These are phyloP conservation scores for Odobenus rosmarus DNA, from an alignment of 2,113 vertebrate species.

Conservation along the genomic window DNA sequence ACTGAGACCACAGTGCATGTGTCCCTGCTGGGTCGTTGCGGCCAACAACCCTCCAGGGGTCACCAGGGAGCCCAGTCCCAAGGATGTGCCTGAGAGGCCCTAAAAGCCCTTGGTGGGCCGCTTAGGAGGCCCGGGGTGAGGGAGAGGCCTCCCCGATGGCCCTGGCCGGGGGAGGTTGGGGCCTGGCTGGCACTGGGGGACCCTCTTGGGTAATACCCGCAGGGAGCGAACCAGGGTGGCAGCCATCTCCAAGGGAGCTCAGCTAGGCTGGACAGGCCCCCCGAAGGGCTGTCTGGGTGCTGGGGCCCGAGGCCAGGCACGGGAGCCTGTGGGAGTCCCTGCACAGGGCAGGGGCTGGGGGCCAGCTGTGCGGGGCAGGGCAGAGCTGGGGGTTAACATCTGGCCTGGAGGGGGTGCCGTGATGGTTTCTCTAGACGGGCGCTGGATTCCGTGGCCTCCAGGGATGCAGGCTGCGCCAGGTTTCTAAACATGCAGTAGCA, in stretches of 20 bases:
- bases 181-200: not conserved
- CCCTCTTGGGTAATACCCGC: not conserved
- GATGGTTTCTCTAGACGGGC: not conserved
- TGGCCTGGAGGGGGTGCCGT: not conserved
- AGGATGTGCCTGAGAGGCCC: not conserved
- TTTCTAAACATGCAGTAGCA: not conserved
- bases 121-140: not conserved
- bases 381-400: not conserved
- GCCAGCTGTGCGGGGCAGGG: not conserved
- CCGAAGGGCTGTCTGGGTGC: not conserved
- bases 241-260: constrained; percentile 14
- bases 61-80: not conserved
- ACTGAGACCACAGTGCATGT: not conserved
- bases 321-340: not conserved
- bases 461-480: not conserved
- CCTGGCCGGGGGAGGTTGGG: not conserved
- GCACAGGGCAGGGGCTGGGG: not conserved
- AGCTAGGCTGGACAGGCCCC: no score
- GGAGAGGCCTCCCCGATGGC: not conserved
- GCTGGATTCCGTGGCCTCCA: not conserved
- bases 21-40: not conserved
- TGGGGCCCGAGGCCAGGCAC: not conserved
- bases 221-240: not conserved
- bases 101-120: no score
- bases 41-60: not conserved